A percentile compares a stretch with the other conserved stretches of the same genome.
phyloP scores from a whole-genome alignment of 2,113 vertebrate species.

The Saimiri boliviensis region DNA sequence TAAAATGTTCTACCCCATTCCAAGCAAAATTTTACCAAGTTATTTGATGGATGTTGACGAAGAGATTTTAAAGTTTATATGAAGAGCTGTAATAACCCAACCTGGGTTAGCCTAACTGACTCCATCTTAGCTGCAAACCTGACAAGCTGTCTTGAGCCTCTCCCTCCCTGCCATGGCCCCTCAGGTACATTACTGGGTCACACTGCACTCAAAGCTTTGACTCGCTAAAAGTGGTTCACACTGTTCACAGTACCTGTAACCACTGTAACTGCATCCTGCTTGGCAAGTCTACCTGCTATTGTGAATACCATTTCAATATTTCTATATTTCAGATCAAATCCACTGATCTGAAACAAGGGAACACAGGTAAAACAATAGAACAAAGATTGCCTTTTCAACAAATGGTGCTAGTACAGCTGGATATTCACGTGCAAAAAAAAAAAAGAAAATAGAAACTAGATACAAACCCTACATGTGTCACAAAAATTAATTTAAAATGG shows the following conservation, averaged over 20 bases:
- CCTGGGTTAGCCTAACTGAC: no score
- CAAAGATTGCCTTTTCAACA: not conserved
- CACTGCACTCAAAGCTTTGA: no score
- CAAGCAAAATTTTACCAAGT: not conserved
- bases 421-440: not conserved
- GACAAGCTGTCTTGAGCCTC: no score
- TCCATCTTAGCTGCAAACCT: no score
- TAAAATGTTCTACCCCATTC: not conserved
- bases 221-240: no score
- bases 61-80: not conserved
- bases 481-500: constrained; percentile 3
- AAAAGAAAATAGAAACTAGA: not conserved
- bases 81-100: not conserved
- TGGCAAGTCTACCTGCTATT: no score
- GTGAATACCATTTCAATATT: not conserved
- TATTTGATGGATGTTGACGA: not conserved
- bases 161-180: no score
- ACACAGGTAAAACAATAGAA: not conserved
- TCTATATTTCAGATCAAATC: not conserved
- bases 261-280: no score
- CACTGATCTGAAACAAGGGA: not conserved
- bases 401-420: not conserved
- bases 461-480: not conserved
- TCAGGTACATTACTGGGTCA: no score
- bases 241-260: no score